A percentile compares a stretch with the other conserved stretches of the same genome.
These are phyloP conservation scores for Forbesichthys agassizii DNA, from an alignment of 2,113 vertebrate genomes.

Conservation along the genomic window DNA sequence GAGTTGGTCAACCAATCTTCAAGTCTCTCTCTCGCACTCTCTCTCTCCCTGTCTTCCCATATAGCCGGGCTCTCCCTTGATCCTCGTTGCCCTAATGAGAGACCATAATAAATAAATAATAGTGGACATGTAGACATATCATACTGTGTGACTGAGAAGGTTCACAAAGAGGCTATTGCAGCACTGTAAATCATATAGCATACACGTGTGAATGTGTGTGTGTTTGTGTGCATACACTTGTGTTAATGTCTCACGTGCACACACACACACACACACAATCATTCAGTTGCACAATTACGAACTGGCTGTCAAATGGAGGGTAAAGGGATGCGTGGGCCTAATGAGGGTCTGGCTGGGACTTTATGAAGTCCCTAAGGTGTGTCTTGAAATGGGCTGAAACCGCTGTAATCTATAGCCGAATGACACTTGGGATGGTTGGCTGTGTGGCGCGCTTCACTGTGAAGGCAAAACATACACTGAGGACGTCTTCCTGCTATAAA, in stretches of 20 bases:
- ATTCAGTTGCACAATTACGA: too few species aligned
- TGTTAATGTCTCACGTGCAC: not conserved
- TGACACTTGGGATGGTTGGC: slow-evolving; percentile 46
- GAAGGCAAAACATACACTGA: not conserved
- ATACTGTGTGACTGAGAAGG: slow-evolving; percentile 49
- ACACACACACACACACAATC: too few species aligned
- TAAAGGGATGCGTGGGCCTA: slow-evolving; percentile 51
- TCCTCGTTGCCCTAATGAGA: slow-evolving; percentile 40
- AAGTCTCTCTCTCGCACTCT: slow-evolving; percentile 8
- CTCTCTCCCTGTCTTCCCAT: slow-evolving; percentile 13
- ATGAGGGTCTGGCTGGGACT: slow-evolving; percentile 59
- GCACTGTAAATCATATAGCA: slow-evolving; percentile 54
- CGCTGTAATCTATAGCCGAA: slow-evolving; percentile 59
- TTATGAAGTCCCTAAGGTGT: slow-evolving; percentile 61
- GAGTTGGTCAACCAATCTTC: slow-evolving; percentile 18
- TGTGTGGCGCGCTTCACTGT: not conserved
- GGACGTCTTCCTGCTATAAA: slow-evolving; percentile 21
- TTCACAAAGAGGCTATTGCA: slow-evolving; percentile 56
- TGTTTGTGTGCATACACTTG: slow-evolving; percentile 13
- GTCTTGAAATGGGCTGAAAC: slow-evolving; percentile 49
- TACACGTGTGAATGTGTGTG: slow-evolving; percentile 1
- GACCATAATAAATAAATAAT: slow-evolving; percentile 56
- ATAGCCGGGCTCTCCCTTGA: slow-evolving; percentile 33
- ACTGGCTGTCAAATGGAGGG: slow-evolving; percentile 23
- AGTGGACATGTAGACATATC: slow-evolving; percentile 44